Conservation (phyloP, 1,140 invertebrate species). For the Myzus persicae region DNA sequence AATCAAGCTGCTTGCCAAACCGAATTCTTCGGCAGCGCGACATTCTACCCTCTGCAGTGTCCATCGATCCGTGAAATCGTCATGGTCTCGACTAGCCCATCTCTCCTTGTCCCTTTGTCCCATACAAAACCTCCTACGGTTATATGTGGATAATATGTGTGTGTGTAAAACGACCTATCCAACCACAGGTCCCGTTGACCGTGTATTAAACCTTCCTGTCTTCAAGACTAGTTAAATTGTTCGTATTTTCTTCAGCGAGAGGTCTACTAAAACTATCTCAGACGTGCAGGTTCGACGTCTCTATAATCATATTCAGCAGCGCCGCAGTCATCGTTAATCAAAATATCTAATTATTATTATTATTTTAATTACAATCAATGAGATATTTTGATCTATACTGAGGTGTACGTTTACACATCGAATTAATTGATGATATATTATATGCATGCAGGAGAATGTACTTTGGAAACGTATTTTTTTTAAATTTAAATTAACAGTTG, state of each 20-base stretch:
- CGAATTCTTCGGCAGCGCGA: background rate
- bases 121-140: background rate
- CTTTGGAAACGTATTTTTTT: too few relatives aligned
- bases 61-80: background rate
- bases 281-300: too few relatives aligned
- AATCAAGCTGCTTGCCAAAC: background rate
- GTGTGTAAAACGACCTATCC: background rate
- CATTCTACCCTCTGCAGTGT: background rate
- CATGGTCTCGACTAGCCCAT: background rate
- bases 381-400: background rate
- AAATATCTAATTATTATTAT: background rate
- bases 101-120: background rate
- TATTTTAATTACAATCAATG: background rate
- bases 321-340: background rate
- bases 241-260: background rate
- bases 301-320: too few relatives aligned
- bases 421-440: background rate
- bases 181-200: background rate
- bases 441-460: background rate
- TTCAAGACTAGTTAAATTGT: background rate
- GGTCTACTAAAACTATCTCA: background rate
- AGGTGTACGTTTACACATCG: background rate
- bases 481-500: too few relatives aligned
- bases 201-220: background rate
- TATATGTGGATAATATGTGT: background rate